Conservation (phyloP, 2,888 invertebrate species). For the Phytoseiulus persimilis region DNA sequence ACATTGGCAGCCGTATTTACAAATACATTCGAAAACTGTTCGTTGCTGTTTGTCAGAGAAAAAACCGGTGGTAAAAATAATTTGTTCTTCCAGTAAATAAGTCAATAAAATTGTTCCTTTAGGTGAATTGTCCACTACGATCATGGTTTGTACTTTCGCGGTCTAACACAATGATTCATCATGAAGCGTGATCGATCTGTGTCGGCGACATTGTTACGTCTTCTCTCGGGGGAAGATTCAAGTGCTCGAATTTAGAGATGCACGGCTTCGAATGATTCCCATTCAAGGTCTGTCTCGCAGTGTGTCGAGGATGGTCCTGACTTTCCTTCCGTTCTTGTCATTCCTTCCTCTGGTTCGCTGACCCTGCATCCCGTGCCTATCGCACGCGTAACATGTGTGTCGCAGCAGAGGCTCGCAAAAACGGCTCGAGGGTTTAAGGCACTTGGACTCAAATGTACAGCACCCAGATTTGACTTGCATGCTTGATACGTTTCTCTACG, state of each 20-base stretch:
- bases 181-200: background rate
- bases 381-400: background rate
- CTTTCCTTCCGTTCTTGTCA: background rate
- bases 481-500: background rate
- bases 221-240: background rate
- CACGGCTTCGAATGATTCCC: background rate
- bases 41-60: background rate
- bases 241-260: background rate
- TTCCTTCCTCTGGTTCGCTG: background rate
- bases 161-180: background rate
- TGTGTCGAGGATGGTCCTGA: background rate
- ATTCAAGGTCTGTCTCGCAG: background rate
- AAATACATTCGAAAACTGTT: background rate
- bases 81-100: background rate
- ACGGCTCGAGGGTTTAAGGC: background rate
- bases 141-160: background rate
- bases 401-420: background rate
- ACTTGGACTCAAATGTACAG: background rate
- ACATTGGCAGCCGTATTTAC: slow-evolving; percentile 5
- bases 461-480: background rate
- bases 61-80: background rate
- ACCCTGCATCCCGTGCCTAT: background rate
- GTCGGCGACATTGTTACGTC: background rate
- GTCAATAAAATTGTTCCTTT: background rate
- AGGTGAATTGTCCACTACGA: background rate